phyloP scores from a whole-genome alignment of 23 tunicate genomes.

The Clavelina lepadiformis region DNA sequence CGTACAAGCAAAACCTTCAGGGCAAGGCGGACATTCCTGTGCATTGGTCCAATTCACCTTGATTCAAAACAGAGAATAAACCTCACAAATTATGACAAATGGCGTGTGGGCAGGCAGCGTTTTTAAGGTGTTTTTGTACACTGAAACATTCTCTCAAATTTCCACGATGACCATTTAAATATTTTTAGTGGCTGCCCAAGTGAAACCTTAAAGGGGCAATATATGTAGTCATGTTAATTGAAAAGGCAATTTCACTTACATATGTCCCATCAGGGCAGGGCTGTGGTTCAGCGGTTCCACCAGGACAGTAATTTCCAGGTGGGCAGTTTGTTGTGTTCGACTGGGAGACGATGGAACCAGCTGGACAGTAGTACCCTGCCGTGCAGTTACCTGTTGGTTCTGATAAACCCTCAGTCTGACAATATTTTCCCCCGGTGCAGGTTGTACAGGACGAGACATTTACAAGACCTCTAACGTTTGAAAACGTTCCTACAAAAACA shows the following conservation, averaged over 20 bases:
- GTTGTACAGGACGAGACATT: slow-evolving; percentile 23
- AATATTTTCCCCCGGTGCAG: slow-evolving; percentile 86
- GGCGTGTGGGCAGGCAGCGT: too few relatives aligned
- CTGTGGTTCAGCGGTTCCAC: slow-evolving; percentile 39
- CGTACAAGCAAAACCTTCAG: slow-evolving; percentile 72
- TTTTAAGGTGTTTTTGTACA: too few relatives aligned
- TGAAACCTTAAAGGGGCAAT: too few relatives aligned
- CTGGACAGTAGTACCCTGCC: slow-evolving; percentile 75
- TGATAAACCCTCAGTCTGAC: slow-evolving; percentile 47
- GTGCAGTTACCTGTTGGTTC: slow-evolving; percentile 75
- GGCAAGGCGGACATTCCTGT: slow-evolving; percentile 64
- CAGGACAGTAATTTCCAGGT: slow-evolving; percentile 75
- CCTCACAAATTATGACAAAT: too few relatives aligned
- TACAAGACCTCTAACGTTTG: slow-evolving; percentile 43
- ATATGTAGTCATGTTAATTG: too few relatives aligned
- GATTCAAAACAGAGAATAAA: too few relatives aligned
- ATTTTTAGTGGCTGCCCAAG: too few relatives aligned
- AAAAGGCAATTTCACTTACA: too few relatives aligned
- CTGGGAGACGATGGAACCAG: slow-evolving; percentile 62
- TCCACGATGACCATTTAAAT: too few relatives aligned
- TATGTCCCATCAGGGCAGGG: slow-evolving; percentile 86
- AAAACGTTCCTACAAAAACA: slow-evolving; percentile 40
- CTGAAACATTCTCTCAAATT: too few relatives aligned
- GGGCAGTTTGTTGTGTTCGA: slow-evolving; percentile 53
- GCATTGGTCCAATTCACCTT: slow-evolving; percentile 24